These are phyloP conservation scores for Electrophaes corylata DNA, from an alignment of 2,888 invertebrate species.

Conservation along the genomic window DNA sequence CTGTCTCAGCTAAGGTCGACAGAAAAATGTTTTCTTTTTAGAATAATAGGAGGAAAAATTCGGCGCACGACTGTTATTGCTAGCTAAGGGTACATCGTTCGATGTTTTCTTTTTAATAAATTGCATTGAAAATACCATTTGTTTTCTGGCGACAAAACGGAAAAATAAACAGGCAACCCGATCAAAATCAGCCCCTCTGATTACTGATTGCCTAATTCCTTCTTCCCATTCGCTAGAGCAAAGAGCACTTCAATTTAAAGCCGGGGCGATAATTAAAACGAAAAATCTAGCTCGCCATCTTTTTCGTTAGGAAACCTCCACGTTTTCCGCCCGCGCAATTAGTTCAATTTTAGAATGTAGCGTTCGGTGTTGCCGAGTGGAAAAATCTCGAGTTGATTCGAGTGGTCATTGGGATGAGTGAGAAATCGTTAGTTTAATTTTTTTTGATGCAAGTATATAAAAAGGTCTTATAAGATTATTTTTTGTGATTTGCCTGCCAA, in stretches of 20 bases:
- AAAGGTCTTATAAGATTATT: too few relatives aligned
- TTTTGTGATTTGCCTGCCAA: too few relatives aligned
- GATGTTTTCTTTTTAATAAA: not conserved
- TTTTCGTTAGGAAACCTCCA: conserved; percentile 60
- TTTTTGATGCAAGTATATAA: not conserved
- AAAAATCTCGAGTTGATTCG: conserved; percentile 46
- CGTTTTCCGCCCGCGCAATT: conserved; percentile 59
- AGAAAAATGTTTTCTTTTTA: conserved; percentile 1
- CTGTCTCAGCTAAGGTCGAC: not conserved
- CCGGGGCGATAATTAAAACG: conserved; percentile 63
- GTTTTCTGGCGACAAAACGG: not conserved
- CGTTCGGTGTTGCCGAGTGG: conserved; percentile 57
- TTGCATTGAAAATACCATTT: not conserved
- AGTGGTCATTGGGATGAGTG: conserved; percentile 39
- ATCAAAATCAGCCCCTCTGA: conserved; percentile 38
- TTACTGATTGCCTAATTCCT: conserved; percentile 36
- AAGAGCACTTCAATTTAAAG: conserved; percentile 52
- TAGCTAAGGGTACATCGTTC: not conserved
- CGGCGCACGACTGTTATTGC: not conserved
- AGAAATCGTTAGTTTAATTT: conserved; percentile 14
- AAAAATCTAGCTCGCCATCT: conserved; percentile 57
- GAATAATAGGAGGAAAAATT: not conserved
- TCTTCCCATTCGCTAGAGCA: conserved; percentile 38
- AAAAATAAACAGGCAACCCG: conserved; percentile 19
- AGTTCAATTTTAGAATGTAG: conserved; percentile 68